These are phyloP conservation scores for Nicator chloris DNA, from an alignment of 2,113 vertebrate genomes.

Conservation along the genomic window DNA sequence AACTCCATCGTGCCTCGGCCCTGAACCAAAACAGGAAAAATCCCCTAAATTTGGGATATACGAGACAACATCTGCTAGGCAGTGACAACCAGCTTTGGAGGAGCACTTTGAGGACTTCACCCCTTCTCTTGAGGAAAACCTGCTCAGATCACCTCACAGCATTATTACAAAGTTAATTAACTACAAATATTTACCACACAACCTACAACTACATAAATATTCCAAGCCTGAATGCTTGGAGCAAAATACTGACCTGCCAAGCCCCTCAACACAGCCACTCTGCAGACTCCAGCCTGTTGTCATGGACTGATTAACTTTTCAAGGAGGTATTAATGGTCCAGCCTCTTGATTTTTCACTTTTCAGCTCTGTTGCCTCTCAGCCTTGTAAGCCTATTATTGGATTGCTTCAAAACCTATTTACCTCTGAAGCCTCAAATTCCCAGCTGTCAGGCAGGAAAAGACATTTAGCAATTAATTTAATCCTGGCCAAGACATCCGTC, in stretches of 20 bases:
- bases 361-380: slow-evolving; percentile 38
- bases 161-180: background rate
- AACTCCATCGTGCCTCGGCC: background rate
- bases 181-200: background rate
- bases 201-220: background rate
- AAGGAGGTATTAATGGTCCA: background rate
- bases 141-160: background rate
- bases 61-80: rapidly evolving
- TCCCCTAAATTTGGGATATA: background rate
- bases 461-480: slow-evolving; percentile 63
- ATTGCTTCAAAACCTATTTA: slow-evolving; percentile 56
- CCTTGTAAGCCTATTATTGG: slow-evolving; percentile 50
- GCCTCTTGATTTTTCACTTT: slow-evolving; percentile 50
- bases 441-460: slow-evolving; percentile 37
- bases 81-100: background rate
- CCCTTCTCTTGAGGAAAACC: background rate
- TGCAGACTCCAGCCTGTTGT: background rate
- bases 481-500: slow-evolving; percentile 20
- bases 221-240: no score
- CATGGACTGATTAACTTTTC: slow-evolving; percentile 15
- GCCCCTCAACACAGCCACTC: background rate
- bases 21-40: background rate
- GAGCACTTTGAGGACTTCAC: background rate
- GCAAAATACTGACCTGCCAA: background rate
- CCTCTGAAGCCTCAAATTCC: slow-evolving; percentile 39